Conservation (phyloP, 2,113 vertebrate genomes). For the Octodon degus region DNA sequence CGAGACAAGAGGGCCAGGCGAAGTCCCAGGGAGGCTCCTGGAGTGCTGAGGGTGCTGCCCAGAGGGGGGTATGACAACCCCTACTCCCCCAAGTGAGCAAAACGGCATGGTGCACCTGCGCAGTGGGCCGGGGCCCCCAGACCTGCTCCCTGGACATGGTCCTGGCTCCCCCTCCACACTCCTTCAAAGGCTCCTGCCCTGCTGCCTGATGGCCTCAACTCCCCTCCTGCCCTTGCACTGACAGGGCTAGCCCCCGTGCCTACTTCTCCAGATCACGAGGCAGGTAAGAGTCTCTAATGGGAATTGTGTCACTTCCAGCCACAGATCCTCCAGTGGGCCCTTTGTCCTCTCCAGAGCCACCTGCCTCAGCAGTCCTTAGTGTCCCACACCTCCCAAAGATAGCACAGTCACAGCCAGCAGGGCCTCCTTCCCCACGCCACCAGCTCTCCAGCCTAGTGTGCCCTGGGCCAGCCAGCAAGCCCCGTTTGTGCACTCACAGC, state of each 20-base stretch:
- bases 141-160: rapidly evolving
- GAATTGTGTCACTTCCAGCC: not conserved
- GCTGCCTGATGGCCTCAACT: not conserved
- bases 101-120: not conserved
- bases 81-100: not conserved
- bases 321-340: not conserved
- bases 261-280: not conserved
- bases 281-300: not conserved
- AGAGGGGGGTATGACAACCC: not conserved
- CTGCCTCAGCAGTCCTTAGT: not conserved
- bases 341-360: not conserved
- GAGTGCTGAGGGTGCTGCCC: not conserved
- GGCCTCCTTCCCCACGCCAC: rapidly evolving
- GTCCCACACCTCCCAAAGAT: not conserved
- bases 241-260: not conserved
- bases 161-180: not conserved
- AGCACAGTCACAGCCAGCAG: rapidly evolving
- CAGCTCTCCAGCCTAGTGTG: not conserved
- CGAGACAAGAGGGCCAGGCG: not conserved
- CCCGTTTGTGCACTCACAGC: not conserved
- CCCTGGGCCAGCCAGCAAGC: not conserved
- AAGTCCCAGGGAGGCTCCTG: not conserved
- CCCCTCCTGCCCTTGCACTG: not conserved
- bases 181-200: not conserved
- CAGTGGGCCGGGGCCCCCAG: not conserved